Evolutionary conservation across 2,888 invertebrate genomes (phyloP), one percentile per base, ranked within the genome.

Genomic region (Drosophila fungiperda): DNA sequence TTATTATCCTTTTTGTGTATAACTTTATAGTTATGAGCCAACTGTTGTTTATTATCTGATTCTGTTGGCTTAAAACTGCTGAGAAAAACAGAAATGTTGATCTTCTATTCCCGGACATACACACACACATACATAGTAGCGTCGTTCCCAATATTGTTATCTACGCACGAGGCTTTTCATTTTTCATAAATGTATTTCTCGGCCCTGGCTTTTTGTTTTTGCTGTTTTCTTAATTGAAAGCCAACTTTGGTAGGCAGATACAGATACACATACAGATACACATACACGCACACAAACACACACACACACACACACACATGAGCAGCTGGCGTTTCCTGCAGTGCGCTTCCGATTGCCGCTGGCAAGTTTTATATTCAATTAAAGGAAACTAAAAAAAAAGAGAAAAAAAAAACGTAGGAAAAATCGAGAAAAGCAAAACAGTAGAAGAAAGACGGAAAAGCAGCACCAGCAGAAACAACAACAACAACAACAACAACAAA

Each of bases 301-400:
- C 48, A 59, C 26, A 63, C 59, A 61, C 42, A 66, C 57, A 71
- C 65, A 59, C 69, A 78, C 75, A 85, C 71, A 67, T 73, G 77
- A 73, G 58, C 83, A 87, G 80, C 82, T 82, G 82, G 80, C 78
- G 82, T 82, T 83, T 88, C 88, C 86, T 88, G 83, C 82, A 81
- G 83, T 86, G 73, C 74, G 78, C 87, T 87, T 86, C 87, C 84
- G 88, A 82, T 87, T 83, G 88, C 87, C 84, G 78, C 80, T 71
- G 78, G 88, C 87, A 86, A 82, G 84, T 82, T 87, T 87, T 84
- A 83, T 87, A 86, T 87, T 87, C 88, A 88, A 88, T 87, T 87
- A 87, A 85, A 79, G 76, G 63, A 82, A 81, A 76, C 54, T 63
- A 79, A 58, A 36, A 65, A 67, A 50, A 42, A 49, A 9, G n/a